phyloP scores from a whole-genome alignment of 2,888 invertebrate genomes.

The Drosophila bunnanda region DNA sequence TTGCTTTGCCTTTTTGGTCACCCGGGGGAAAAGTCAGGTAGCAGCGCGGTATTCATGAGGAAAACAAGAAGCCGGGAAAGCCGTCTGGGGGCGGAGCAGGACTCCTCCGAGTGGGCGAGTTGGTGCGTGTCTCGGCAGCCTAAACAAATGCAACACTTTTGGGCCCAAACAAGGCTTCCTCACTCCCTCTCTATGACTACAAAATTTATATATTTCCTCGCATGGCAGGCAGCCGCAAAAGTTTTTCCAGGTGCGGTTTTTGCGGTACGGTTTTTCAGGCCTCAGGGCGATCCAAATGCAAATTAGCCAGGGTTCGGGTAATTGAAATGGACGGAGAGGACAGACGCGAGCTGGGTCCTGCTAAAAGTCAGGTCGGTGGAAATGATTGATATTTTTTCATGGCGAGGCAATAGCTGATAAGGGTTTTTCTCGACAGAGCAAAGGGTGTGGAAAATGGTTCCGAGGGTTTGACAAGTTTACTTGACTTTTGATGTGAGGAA shows the following conservation, averaged over 20 bases:
- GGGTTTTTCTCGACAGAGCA: slow-evolving; percentile 20
- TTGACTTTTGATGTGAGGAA: slow-evolving; percentile 14
- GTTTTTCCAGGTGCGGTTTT: slow-evolving; percentile 61
- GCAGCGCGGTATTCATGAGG: slow-evolving; percentile 19
- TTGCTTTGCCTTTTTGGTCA: slow-evolving; percentile 48
- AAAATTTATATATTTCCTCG: slow-evolving; percentile 63
- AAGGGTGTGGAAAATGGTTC: slow-evolving; percentile 20
- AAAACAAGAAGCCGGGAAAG: slow-evolving; percentile 4
- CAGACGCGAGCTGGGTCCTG: slow-evolving; percentile 3
- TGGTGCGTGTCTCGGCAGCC: slow-evolving; percentile 62
- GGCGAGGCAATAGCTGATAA: slow-evolving; percentile 25
- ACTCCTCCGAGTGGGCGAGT: slow-evolving; percentile 23
- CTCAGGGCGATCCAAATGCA: slow-evolving; percentile 63
- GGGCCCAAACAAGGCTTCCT: slow-evolving; percentile 50
- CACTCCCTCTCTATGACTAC: slow-evolving; percentile 55
- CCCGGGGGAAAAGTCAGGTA: slow-evolving; percentile 47
- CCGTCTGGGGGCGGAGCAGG: background rate
- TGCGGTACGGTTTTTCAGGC: slow-evolving; percentile 54
- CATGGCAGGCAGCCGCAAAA: slow-evolving; percentile 36
- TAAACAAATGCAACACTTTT: slow-evolving; percentile 79
- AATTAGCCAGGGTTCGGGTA: slow-evolving; percentile 53
- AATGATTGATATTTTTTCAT: slow-evolving; percentile 49
- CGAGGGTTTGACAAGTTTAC: slow-evolving; percentile 35
- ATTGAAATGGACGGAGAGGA: slow-evolving; percentile 28
- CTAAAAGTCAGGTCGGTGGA: slow-evolving; percentile 36